These are phyloP conservation scores for Lamproptera curius DNA, from an alignment of 2,888 invertebrate species.

Conservation along the genomic window DNA sequence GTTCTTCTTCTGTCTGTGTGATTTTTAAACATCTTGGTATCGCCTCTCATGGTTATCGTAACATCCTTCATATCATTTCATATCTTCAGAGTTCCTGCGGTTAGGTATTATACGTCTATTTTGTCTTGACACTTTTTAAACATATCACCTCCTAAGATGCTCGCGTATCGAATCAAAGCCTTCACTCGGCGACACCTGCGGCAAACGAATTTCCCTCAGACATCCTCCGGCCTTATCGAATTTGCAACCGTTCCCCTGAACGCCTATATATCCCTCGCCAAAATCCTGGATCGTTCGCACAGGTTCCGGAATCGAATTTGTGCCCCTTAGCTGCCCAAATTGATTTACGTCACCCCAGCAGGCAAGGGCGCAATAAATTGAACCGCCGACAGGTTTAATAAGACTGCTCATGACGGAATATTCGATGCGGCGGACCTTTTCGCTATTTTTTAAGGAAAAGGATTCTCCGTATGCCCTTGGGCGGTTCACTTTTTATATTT, in stretches of 20 bases:
- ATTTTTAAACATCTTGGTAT: too few relatives aligned
- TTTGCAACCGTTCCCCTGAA: constrained; percentile 51
- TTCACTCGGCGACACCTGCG: constrained; percentile 11
- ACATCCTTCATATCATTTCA: too few relatives aligned
- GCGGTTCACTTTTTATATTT: not conserved
- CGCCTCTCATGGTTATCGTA: too few relatives aligned
- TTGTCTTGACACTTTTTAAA: too few relatives aligned
- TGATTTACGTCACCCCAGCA: constrained; percentile 62
- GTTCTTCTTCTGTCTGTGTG: too few relatives aligned
- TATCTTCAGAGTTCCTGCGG: too few relatives aligned
- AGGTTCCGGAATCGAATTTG: constrained; percentile 67
- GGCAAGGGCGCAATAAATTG: constrained; percentile 16
- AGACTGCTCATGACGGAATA: constrained; percentile 10
- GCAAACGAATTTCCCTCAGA: constrained; percentile 39
- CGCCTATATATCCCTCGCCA: constrained; percentile 49
- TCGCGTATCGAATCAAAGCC: constrained; percentile 11
- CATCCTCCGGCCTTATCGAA: constrained; percentile 52
- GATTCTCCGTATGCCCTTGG: not conserved
- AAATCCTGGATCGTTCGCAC: constrained; percentile 49
- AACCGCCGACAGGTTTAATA: constrained; percentile 23
- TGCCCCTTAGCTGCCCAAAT: constrained; percentile 63
- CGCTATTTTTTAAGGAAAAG: not conserved
- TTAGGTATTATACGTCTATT: too few relatives aligned
- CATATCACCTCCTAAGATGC: constrained; percentile 1
- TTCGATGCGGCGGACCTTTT: not conserved